Percentiles rank a stretch among this genome's conserved stretches.
phyloP scores from a whole-genome alignment of 2,113 vertebrate species.

The Lophochroa leadbeateri region DNA sequence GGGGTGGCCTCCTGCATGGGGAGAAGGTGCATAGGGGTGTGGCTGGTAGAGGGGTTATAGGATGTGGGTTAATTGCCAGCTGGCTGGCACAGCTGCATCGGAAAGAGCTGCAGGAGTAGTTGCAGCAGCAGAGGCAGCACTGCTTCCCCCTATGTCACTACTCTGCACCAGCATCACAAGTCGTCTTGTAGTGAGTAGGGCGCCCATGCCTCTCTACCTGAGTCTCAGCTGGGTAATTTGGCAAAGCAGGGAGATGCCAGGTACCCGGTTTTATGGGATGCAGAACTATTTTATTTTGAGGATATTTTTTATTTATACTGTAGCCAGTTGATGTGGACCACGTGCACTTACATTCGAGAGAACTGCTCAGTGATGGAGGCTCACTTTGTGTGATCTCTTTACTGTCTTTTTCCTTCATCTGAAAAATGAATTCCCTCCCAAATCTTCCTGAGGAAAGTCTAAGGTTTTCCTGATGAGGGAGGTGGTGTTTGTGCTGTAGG shows the following conservation, averaged over 20 bases:
- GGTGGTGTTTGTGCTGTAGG: not conserved
- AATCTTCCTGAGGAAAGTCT: not conserved
- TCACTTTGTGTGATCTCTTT: not conserved
- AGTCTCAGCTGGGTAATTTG: not conserved
- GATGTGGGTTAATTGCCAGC: rapidly evolving
- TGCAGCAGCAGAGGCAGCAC: not conserved
- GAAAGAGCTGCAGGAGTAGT: not conserved
- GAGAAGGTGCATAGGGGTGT: rapidly evolving
- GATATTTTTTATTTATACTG: not conserved
- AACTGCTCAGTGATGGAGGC: not conserved
- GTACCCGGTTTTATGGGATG: rapidly evolving
- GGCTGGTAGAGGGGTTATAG: not conserved
- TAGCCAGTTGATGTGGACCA: not conserved
- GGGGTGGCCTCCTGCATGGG: not conserved
- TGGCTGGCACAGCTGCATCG: rapidly evolving
- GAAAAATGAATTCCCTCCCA: not conserved
- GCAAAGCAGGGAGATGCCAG: not conserved
- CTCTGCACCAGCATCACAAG: rapidly evolving
- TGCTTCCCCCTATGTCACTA: rapidly evolving
- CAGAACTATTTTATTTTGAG: not conserved
- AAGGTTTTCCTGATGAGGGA: not conserved
- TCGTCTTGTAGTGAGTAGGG: not conserved
- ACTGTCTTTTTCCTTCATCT: not conserved
- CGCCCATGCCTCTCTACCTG: rapidly evolving
- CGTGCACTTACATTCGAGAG: not conserved